Evolutionary conservation across 2,797 vertebrate species (phyloP), one percentile per base, ranked within the genome.

Genomic region (Tapirus indicus): DNA sequence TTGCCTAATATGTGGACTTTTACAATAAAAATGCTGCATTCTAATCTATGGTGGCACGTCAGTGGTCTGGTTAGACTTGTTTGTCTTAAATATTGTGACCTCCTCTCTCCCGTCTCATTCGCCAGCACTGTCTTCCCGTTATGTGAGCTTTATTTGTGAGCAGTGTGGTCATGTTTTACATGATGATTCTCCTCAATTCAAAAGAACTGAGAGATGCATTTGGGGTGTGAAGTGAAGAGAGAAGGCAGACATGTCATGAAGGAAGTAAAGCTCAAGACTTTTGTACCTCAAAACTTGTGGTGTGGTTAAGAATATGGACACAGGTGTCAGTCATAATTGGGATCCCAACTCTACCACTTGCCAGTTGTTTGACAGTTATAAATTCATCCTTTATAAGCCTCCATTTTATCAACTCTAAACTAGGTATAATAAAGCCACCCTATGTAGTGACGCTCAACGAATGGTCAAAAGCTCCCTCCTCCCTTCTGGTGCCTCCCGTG

Each of bases 21-120:
- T 99, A 98, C 99, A 99, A 99, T 99, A 99, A 99, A 99, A 99
- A 98, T 97, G 98, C 99, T 99, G 98, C 99, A 99, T 98, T 98
- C 62, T 95, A 97, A 62, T 84, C 83, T 38, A 84, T 52, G 84
- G 72, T 93, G 64, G 47, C 88, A 95, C 93, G 88, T 83, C 97
- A 87, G 64, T 98, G 89, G 41, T 95, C 74, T 96, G 47, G 27
- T 47, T 95, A 72, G 27, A 90, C 7, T 75, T 58, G 18, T 93
- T 74, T 97, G 69, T 92, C 49, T 87, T 77, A 66, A 72, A 23
- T 21, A 86, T 12, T 49, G 41, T 60, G 49, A 35, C 2, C 25
- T 16, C 25, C 35, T 58, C 29, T 90, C 92, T 68, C 12, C 23
- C 47, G 8, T 58, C 23, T 82, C 41, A 80, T 47, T 75, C 54